A percentile compares a stretch with the other conserved stretches of the same genome.
phyloP scores from a whole-genome alignment of 2,888 invertebrate species.

The Erebia ligea region DNA sequence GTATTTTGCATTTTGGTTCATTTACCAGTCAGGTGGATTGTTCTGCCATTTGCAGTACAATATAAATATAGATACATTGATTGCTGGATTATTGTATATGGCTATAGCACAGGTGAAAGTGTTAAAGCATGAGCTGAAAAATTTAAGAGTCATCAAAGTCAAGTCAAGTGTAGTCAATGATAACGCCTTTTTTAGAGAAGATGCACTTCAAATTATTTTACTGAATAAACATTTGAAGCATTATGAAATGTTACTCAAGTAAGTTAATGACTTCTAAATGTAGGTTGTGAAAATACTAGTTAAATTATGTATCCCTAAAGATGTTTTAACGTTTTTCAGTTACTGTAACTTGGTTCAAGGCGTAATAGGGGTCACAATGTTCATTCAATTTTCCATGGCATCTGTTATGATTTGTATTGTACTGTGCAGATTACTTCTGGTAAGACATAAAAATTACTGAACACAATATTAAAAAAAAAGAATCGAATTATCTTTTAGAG shows the following conservation, averaged over 20 bases:
- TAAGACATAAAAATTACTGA: constrained; percentile 40
- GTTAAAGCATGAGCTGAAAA: constrained; percentile 54
- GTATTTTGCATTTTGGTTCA: constrained; percentile 55
- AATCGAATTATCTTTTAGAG: too few relatives aligned
- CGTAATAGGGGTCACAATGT: constrained; percentile 56
- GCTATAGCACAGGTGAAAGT: constrained; percentile 59
- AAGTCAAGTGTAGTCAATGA: constrained; percentile 4
- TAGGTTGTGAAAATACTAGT: neutral
- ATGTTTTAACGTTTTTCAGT: constrained; percentile 49
- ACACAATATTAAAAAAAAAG: neutral
- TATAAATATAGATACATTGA: constrained; percentile 60
- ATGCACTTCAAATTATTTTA: constrained; percentile 39
- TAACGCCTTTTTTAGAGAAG: constrained; percentile 37
- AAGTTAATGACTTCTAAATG: constrained; percentile 35
- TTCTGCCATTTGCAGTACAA: constrained; percentile 69
- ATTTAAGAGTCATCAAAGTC: constrained; percentile 47
- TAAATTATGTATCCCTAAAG: neutral
- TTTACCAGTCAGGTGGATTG: constrained; percentile 64
- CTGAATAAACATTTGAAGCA: constrained; percentile 53
- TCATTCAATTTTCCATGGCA: constrained; percentile 61
- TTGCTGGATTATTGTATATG: constrained; percentile 58
- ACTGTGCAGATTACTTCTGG: constrained; percentile 58
- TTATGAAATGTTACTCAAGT: constrained; percentile 61
- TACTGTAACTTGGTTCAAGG: constrained; percentile 55
- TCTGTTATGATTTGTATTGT: constrained; percentile 63